Percentiles rank a stretch among this genome's conserved stretches.
These are phyloP conservation scores for Cyrtorhinus lividipennis DNA, from an alignment of 1,140 invertebrate genomes.

Conservation along the genomic window DNA sequence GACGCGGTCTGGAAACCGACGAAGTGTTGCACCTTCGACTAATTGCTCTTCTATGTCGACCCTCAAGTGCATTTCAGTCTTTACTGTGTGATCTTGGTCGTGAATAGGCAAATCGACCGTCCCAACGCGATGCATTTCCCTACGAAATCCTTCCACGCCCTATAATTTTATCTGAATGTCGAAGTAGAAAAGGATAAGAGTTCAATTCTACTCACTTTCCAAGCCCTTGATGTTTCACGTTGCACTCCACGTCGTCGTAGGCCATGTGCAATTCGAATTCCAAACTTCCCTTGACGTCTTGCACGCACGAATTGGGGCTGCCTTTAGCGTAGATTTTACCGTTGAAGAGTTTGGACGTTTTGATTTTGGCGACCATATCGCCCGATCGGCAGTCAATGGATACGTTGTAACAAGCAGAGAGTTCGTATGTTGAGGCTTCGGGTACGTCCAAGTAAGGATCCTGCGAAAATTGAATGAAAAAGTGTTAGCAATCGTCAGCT, in stretches of 20 bases:
- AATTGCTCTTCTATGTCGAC: no score
- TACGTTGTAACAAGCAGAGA: constrained; percentile 88
- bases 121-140: no score
- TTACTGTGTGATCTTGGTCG: no score
- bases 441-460: constrained; percentile 79
- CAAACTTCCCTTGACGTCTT: constrained; percentile 66
- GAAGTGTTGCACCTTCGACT: no score
- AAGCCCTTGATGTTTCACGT: constrained; percentile 55
- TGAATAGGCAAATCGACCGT: no score
- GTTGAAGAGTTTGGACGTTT: constrained; percentile 81
- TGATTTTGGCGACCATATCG: constrained; percentile 83
- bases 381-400: constrained; percentile 80
- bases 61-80: no score
- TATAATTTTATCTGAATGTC: no score
- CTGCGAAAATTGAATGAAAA: constrained; percentile 30
- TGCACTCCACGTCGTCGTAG: constrained; percentile 83
- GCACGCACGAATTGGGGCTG: constrained; percentile 78
- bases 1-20: no score
- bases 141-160: no score
- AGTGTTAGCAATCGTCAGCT: not conserved
- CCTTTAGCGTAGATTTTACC: constrained; percentile 90
- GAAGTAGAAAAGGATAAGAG: no score
- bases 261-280: constrained; percentile 79
- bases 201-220: not conserved
- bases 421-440: constrained; percentile 78